phyloP scores from a whole-genome alignment of 2,888 invertebrate genomes.

The Leucoptera coffeella region DNA sequence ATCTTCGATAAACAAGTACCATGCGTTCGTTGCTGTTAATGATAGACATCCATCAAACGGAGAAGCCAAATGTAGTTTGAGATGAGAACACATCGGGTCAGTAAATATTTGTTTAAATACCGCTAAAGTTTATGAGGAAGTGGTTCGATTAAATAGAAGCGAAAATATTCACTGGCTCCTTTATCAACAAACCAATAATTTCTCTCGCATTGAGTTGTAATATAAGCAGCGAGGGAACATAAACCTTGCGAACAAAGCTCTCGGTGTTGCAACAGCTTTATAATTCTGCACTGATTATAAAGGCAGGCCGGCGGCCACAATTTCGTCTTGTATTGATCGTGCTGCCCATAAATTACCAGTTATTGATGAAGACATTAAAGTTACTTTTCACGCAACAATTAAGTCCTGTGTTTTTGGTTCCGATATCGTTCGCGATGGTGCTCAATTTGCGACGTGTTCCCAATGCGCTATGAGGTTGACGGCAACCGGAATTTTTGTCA shows the following conservation, averaged over 20 bases:
- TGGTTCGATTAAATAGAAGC: background rate
- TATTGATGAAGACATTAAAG: constrained; percentile 55
- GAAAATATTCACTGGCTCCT: background rate
- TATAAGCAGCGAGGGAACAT: constrained; percentile 8
- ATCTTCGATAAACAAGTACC: constrained; percentile 34
- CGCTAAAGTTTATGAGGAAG: background rate
- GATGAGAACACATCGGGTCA: constrained; percentile 7
- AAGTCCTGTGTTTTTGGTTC: constrained; percentile 13
- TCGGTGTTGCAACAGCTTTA: constrained; percentile 45
- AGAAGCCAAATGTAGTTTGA: constrained; percentile 20
- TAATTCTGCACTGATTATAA: constrained; percentile 52
- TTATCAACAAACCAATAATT: constrained; percentile 3
- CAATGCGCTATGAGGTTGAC: constrained; percentile 21
- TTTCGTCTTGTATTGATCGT: constrained; percentile 50
- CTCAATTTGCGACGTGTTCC: constrained; percentile 15
- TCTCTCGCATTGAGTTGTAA: constrained; percentile 21
- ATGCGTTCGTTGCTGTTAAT: constrained; percentile 19
- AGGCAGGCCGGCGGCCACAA: constrained; percentile 59
- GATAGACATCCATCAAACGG: constrained; percentile 32
- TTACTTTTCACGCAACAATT: constrained; percentile 29
- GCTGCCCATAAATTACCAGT: constrained; percentile 51
- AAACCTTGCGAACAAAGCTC: constrained; percentile 15
- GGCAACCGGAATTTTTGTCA: constrained; percentile 14
- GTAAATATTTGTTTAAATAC: constrained; percentile 18
- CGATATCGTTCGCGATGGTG: constrained; percentile 7